A percentile compares a stretch with the other conserved stretches of the same genome.
These are phyloP conservation scores for Eristalis intricaria DNA, from an alignment of 2,888 invertebrate species.

Conservation along the genomic window DNA sequence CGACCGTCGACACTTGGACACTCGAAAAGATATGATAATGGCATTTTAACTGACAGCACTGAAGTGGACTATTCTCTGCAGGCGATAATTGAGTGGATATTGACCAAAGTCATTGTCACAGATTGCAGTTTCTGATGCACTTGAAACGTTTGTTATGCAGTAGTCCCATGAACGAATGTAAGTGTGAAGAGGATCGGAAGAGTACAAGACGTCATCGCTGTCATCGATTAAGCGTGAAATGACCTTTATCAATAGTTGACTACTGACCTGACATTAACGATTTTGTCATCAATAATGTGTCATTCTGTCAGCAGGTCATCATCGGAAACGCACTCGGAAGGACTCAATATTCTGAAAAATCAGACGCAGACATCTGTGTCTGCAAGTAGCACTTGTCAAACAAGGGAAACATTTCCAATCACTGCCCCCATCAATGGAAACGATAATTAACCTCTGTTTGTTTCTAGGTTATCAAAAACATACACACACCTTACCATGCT, in stretches of 20 bases:
- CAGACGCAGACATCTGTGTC: not conserved
- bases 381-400: not conserved
- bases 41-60: not conserved
- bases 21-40: conserved; percentile 28
- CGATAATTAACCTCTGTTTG: conserved; percentile 27
- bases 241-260: too few relatives aligned
- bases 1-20: not conserved
- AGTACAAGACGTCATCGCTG: not conserved
- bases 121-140: not conserved
- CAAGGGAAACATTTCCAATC: not conserved
- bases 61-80: not conserved
- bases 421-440: not conserved
- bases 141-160: not conserved
- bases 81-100: conserved; percentile 23
- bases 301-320: not conserved
- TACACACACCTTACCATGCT: conserved; percentile 20
- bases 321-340: not conserved
- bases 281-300: not conserved
- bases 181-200: not conserved
- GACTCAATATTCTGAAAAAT: not conserved
- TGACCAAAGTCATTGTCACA: conserved; percentile 38
- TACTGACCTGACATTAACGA: not conserved
- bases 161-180: not conserved
- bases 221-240: too few relatives aligned
- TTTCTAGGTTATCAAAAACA: conserved; percentile 37